Evolutionary conservation across 2,797 vertebrate genomes (phyloP).

Genomic region (Tinamus major): DNA sequence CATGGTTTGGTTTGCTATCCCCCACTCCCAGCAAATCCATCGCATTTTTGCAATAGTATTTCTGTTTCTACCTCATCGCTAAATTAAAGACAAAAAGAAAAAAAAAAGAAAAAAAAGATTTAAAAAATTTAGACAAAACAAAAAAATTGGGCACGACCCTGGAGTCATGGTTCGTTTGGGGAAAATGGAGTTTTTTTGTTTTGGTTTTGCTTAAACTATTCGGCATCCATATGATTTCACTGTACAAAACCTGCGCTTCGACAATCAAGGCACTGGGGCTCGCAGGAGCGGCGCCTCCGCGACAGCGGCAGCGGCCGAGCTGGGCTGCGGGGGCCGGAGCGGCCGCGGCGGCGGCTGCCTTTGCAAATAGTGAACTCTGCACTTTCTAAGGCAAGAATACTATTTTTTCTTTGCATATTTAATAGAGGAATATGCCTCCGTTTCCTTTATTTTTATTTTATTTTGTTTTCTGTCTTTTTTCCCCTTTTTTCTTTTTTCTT

Average conservation of each 20-base stretch:
- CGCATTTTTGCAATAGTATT: conserved; percentile 71
- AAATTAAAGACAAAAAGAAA: conserved; percentile 12
- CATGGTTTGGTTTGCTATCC: conserved; percentile 67
- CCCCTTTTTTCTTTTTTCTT: neutral
- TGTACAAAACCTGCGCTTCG: conserved; percentile 85
- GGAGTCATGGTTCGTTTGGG: conserved; percentile 76
- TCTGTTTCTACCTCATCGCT: conserved; percentile 90
- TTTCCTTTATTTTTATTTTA: neutral
- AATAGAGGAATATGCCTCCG: conserved; percentile 28
- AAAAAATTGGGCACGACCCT: conserved; percentile 64
- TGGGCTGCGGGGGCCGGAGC: neutral
- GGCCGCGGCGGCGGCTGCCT: neutral
- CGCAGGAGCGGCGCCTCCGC: neutral
- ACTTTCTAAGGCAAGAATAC: conserved; percentile 74
- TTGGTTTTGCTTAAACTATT: conserved; percentile 73
- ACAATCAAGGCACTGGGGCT: conserved; percentile 87
- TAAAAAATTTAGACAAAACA: neutral
- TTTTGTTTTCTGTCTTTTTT: no score
- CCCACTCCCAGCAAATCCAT: conserved; percentile 20
- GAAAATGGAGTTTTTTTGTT: conserved; percentile 55
- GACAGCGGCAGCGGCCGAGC: neutral
- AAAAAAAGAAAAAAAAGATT: neutral
- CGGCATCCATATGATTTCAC: conserved; percentile 80
- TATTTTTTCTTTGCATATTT: conserved; percentile 43
- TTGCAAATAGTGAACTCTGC: conserved; percentile 63